Conservation (phyloP, 1,140 invertebrate genomes). For the Telenomus remus region DNA sequence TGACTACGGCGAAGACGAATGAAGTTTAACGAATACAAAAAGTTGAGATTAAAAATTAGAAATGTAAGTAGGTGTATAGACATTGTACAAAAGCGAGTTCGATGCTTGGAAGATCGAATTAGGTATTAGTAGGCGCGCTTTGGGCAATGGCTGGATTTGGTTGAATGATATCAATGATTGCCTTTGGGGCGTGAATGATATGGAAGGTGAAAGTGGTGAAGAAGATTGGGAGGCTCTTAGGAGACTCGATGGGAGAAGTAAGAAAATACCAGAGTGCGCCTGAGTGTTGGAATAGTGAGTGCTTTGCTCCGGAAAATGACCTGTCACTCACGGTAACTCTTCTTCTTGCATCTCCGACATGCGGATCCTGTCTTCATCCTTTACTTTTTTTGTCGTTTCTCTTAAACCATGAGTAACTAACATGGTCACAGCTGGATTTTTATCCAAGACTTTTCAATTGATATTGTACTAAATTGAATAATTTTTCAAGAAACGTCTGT, state of each 20-base stretch:
- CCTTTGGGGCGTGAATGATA: slow-evolving; percentile 32
- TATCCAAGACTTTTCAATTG: slow-evolving; percentile 38
- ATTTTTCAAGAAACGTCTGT: too few relatives aligned
- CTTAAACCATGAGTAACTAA: slow-evolving; percentile 36
- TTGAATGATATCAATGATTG: slow-evolving; percentile 66
- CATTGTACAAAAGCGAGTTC: slow-evolving; percentile 35
- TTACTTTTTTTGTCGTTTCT: slow-evolving; percentile 51
- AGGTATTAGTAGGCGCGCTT: slow-evolving; percentile 66
- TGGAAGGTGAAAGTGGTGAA: slow-evolving; percentile 2
- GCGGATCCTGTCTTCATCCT: slow-evolving; percentile 57
- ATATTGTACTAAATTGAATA: slow-evolving; percentile 17
- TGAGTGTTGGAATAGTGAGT: slow-evolving; percentile 63
- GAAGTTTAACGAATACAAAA: slow-evolving; percentile 34
- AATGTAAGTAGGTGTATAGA: slow-evolving; percentile 11
- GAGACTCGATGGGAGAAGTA: slow-evolving; percentile 41
- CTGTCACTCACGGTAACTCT: slow-evolving; percentile 70
- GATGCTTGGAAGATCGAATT: slow-evolving; percentile 62
- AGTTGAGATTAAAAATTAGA: slow-evolving; percentile 39
- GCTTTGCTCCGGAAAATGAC: slow-evolving; percentile 73
- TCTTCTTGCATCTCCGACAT: slow-evolving; percentile 56
- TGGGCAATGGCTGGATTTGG: slow-evolving; percentile 59
- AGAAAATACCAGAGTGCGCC: slow-evolving; percentile 40
- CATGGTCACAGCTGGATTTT: slow-evolving; percentile 19
- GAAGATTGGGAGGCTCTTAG: slow-evolving; percentile 50
- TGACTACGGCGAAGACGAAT: slow-evolving; percentile 50